Base-by-base conservation (phyloP, 2,888 invertebrate species). In the Macaria liturata region DNA sequence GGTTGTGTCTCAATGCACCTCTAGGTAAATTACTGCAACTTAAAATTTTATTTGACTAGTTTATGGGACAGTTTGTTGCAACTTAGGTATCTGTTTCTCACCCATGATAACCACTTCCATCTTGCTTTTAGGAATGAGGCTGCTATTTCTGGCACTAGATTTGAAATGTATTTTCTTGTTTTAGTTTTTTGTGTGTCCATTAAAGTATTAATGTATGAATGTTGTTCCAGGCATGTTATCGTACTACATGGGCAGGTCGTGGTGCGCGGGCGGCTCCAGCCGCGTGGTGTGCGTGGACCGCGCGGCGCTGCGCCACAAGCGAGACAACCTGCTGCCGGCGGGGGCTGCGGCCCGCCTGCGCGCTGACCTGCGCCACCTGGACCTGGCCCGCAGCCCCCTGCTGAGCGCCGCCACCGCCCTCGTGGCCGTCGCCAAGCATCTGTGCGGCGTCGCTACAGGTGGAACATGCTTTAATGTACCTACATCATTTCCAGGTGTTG, bases 391-490 rank as follows among this genome's bases (percentile, higher is more conserved):
- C 3, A 86, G 94, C 61, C 82, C 88, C 4, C 74, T 82, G 5
- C 86, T 84, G 46, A 4, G 40, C 37, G 32, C 3, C 51, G 0
- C 9, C n/a, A n/a, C n/a, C 66, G 30, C 71, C 76, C 92, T 96
- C 46, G 95, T 97, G 34, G 97, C 95, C 0, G 86, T 97, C 31
- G 96, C 97, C 2, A 98, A 98, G 84, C 98, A 98, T 83, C 93
- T 98, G 44, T 98, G 98, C 84, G 98, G 98, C 0, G 95, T 93
- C 34, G 98, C 98, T 42, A 98, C 97, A 54, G 96, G 96, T 96
- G 20, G 20, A 2, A 20, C 20, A 20, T 20, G 2, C 20, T 20
- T 20, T 20, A 20, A 20, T 20, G 20, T 20, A 20, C 20, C 31
- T 39, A 8, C 39, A 8, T 7, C 39, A 39, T 20, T 20, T 20